These are phyloP conservation scores for Papilio gigon DNA, from an alignment of 2,888 invertebrate genomes.

Conservation along the genomic window DNA sequence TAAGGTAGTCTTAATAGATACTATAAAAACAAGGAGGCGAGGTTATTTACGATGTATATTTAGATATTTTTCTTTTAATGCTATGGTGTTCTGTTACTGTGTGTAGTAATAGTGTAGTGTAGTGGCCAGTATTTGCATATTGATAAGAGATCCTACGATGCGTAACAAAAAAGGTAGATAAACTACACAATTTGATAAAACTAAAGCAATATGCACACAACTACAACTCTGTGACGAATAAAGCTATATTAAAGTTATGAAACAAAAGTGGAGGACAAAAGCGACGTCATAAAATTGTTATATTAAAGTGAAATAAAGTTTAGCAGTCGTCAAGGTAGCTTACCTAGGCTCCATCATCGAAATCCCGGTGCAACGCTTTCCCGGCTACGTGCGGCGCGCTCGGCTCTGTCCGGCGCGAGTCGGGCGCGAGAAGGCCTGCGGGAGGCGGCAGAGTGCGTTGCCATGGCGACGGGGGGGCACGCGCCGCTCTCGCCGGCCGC, in stretches of 20 bases:
- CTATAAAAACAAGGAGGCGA: not conserved
- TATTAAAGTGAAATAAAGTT: slow-evolving; percentile 25
- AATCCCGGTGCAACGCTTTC: slow-evolving; percentile 30
- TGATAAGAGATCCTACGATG: not conserved
- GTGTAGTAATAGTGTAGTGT: no score
- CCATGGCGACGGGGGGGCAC: slow-evolving; percentile 69
- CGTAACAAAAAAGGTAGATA: no score
- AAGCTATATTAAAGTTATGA: not conserved
- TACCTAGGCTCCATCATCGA: slow-evolving; percentile 22
- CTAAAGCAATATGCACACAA: not conserved
- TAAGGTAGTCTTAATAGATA: no score
- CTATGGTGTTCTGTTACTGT: no score
- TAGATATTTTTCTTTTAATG: no score
- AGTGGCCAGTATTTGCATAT: not conserved
- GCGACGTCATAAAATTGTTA: slow-evolving; percentile 6
- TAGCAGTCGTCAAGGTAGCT: slow-evolving; percentile 17
- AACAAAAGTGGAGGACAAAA: not conserved
- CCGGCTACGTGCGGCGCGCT: slow-evolving; percentile 46
- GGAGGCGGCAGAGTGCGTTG: slow-evolving; percentile 75
- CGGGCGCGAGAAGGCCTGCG: slow-evolving; percentile 57
- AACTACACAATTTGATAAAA: not conserved
- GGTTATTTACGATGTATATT: not conserved
- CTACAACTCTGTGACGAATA: not conserved
- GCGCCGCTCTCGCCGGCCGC: slow-evolving; percentile 63
- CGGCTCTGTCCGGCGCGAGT: slow-evolving; percentile 56